phyloP scores from a whole-genome alignment of 2,888 invertebrate genomes.

The Helobdella robusta region DNA sequence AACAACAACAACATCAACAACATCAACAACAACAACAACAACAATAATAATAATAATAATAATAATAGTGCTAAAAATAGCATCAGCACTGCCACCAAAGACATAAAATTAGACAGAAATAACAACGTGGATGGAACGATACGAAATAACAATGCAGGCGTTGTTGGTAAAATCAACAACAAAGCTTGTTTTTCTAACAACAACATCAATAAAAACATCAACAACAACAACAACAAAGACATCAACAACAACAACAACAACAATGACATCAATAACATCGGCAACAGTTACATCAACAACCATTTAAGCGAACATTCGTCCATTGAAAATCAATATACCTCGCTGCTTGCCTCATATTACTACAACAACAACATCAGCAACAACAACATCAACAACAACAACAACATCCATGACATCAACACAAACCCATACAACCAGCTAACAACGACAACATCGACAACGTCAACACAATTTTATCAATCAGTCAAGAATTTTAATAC shows the following conservation, averaged over 20 bases:
- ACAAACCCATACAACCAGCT: neutral
- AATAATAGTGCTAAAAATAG: too few relatives aligned
- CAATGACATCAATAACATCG: too few relatives aligned
- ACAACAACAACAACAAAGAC: neutral
- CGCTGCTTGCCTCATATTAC: neutral
- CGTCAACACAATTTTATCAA: too few relatives aligned
- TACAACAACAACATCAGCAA: neutral
- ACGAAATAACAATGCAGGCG: too few relatives aligned
- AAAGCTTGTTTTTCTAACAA: too few relatives aligned
- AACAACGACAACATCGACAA: neutral
- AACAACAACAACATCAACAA: slow-evolving; percentile 7
- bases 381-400: neutral
- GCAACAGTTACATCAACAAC: neutral
- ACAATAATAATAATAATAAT: too few relatives aligned
- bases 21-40: too few relatives aligned
- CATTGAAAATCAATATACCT: neutral
- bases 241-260: slow-evolving; percentile 7
- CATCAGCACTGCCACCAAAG: too few relatives aligned
- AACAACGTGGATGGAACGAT: too few relatives aligned
- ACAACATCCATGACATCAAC: neutral
- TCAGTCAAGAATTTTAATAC: too few relatives aligned
- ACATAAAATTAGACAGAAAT: too few relatives aligned
- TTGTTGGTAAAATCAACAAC: too few relatives aligned
- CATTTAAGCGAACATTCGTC: neutral
- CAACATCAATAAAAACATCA: neutral